Base-by-base conservation (phyloP, 2,797 vertebrate genomes). In the Hippoglossus hippoglossus region DNA sequence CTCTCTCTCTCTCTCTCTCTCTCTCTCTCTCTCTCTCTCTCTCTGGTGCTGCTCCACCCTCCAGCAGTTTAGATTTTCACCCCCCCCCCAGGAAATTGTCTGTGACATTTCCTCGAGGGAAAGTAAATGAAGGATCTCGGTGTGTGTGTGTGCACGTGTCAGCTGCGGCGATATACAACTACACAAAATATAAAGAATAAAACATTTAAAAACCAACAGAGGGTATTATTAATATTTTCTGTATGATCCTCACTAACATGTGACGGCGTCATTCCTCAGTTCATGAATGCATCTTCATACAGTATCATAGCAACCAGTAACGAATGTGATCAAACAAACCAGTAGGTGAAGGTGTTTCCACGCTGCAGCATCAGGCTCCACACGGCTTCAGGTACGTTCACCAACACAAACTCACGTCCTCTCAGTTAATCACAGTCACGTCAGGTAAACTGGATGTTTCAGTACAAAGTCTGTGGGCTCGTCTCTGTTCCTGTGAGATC, bases 81-180 rank as follows among this genome's bases (percentile, higher is more conserved):
- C n/a, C n/a, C 16, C 47, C 19, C 52, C 66, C 2, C 36, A 67
- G 61, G 52, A 62, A 67, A 73, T 58, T 59, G 36, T 70, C 52
- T 52, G 22, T 81, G 51, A 76, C 69, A 74, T 82, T 82, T 79
- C 53, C 64, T 70, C 53, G 2, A 47, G 52, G 65, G 21, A 78
- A 53, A 71, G 49, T 47, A 67, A 67, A 44, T 24, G 26, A 75
- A 51, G 53, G 67, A 61, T 71, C 26, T 63, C 36, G 5, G 24
- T 73, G 57, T 12, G 21, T 12, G 7, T 12, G 28, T 12, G 21
- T 12, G 3, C n/a, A 13, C 18, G 56, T 67, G 73, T 74, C 67
- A 56, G 52, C 31, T 12, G 1, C 55, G 13, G 50, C 5, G 22
- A 22, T 24, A 24, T 24, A 24, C 24, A 24, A 24, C 24, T 24